These are phyloP conservation scores for Neodiprion virginianus DNA, from an alignment of 1,140 invertebrate species.

Conservation along the genomic window DNA sequence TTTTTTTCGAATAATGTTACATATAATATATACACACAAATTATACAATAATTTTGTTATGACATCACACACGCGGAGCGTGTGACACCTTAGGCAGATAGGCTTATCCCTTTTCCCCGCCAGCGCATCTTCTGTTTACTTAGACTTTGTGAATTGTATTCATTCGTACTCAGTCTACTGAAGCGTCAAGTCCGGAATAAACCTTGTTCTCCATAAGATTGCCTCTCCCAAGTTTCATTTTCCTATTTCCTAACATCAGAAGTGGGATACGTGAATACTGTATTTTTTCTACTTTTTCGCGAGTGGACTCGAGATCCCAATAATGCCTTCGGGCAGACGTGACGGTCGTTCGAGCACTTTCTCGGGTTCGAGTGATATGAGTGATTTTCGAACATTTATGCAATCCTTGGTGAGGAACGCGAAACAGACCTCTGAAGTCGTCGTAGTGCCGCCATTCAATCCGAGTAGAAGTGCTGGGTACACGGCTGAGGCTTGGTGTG, in stretches of 20 bases:
- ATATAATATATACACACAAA: no score
- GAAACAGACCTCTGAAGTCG: neutral
- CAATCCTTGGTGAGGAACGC: neutral
- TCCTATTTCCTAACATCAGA: conserved; percentile 7
- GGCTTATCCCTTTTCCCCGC: neutral
- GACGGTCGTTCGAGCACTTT: neutral
- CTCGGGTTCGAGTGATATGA: neutral
- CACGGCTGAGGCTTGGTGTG: neutral
- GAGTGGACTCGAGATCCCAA: neutral
- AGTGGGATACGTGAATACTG: neutral
- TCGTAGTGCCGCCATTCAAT: neutral
- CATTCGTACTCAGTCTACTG: neutral
- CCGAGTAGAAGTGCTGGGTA: neutral
- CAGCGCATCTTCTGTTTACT: neutral
- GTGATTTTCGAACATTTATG: neutral
- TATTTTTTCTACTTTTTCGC: neutral
- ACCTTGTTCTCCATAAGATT: neutral
- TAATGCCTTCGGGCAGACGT: conserved; percentile 1
- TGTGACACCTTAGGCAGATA: neutral
- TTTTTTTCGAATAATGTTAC: no score
- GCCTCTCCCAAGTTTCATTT: neutral
- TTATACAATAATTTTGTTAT: no score
- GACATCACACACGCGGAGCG: neutral
- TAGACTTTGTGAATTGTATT: neutral
- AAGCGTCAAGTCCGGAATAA: neutral